Evolutionary conservation across 2,113 vertebrate genomes (phyloP), one percentile per base, ranked within the genome.

Genomic region (Lepus europaeus): DNA sequence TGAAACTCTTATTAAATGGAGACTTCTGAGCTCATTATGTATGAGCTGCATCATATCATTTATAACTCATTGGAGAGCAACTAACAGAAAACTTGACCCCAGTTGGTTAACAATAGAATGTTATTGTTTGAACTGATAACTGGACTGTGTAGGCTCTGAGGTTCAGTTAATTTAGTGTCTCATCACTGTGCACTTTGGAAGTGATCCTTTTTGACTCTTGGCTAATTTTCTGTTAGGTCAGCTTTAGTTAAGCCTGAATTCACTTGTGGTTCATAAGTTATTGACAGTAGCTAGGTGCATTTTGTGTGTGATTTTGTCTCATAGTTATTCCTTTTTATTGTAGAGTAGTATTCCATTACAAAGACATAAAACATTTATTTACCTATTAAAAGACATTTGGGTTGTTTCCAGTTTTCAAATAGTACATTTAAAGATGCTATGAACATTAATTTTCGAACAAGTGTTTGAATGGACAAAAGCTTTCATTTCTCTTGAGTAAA

Each of bases 401-500:
- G 6, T 84, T 83, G 29, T 87, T 92, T 94, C 59, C 20, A 31
- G 13, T 83, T 92, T 92, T 90, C 64, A 84, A 17, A 33, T 82
- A 45, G 89, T 91, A 19, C 6, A 31, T 33, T n/a, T 72, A 78
- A 86, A 78, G 7, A 22, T 89, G 3, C 45, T 33, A 6, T 73
- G 70, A 89, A 78, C 27, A 36, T 36, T 36, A 36, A 36, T 85
- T 89, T 20, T n/a, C 59, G 19, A 92, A 45, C 5, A 66, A 79
- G 19, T 83, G 27, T 84, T 90, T 87, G 33, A 66, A 29, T 59
- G n/a, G 49, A n/a, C 56, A 79, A 33, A 90, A 9, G 27, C 59
- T 90, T 89, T 82, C 13, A 69, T 96, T 95, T 89, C 39, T 95
- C 45, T 77, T 74, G 72, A 63, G 23, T 90, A 66, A 94, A 68